phyloP scores from a whole-genome alignment of 2,888 invertebrate genomes.

The Cheilosia pagana region DNA sequence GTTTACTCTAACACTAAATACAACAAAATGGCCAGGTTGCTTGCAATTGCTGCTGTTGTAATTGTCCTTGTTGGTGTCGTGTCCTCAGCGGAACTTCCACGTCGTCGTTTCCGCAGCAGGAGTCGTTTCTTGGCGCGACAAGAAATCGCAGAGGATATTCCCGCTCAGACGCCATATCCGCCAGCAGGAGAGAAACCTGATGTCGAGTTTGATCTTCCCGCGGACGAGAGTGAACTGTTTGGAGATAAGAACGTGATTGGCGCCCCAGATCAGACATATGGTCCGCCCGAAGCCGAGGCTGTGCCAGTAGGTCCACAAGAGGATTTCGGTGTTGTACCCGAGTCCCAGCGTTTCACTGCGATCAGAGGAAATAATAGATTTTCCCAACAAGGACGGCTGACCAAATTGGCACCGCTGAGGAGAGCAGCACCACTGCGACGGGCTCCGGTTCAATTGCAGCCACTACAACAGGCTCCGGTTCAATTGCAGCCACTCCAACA shows the following conservation, averaged over 20 bases:
- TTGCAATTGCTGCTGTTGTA: not conserved
- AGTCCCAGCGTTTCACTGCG: conserved; percentile 34
- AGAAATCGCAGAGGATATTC: conserved; percentile 39
- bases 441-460: conserved; percentile 20
- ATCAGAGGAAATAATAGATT: conserved; percentile 28
- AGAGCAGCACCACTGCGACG: conserved; percentile 20
- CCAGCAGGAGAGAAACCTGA: conserved; percentile 79
- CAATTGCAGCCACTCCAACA: conserved; percentile 5
- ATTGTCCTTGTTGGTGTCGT: conserved; percentile 4
- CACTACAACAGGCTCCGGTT: conserved; percentile 2
- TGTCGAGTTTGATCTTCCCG: conserved; percentile 79
- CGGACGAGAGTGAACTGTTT: conserved; percentile 77
- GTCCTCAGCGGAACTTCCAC: conserved; percentile 34
- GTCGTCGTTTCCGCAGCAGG: conserved; percentile 33
- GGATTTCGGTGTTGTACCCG: conserved; percentile 27
- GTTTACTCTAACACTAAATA: not conserved
- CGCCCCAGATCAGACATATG: conserved; percentile 77
- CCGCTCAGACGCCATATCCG: conserved; percentile 79
- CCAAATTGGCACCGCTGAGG: not conserved
- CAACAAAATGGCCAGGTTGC: conserved; percentile 40
- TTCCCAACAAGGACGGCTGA: conserved; percentile 2
- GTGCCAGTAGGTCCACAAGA: conserved; percentile 31
- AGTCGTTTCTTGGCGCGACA: conserved; percentile 57
- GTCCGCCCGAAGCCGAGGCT: conserved; percentile 49
- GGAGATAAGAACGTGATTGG: conserved; percentile 74